A percentile compares a stretch with the other conserved stretches of the same genome.
Conservation (phyloP, 2,113 vertebrate species). For the Cettia cetti region DNA sequence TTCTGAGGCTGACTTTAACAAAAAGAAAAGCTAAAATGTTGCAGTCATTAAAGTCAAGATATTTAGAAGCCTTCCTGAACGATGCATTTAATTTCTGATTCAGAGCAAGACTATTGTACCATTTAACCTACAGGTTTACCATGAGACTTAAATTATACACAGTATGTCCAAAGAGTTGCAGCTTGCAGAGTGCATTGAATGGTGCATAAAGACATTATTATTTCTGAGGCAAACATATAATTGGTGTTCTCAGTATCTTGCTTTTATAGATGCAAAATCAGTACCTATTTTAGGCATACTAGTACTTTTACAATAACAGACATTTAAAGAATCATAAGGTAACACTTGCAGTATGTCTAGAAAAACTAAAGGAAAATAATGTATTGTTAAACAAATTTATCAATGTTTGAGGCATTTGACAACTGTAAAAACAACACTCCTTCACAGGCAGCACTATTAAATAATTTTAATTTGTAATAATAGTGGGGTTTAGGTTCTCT, state of each 20-base stretch:
- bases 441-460: conserved; percentile 4
- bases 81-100: background rate
- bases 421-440: background rate
- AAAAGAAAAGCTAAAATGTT: background rate
- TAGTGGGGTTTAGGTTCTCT: background rate
- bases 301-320: conserved; percentile 5
- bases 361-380: background rate
- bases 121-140: background rate
- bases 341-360: background rate
- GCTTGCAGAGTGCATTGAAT: background rate
- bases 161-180: background rate
- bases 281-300: background rate
- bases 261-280: conserved; percentile 38
- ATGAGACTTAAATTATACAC: background rate
- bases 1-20: background rate
- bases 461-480: conserved; percentile 44
- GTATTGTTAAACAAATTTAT: conserved; percentile 17
- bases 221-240: background rate
- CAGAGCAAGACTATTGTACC: background rate
- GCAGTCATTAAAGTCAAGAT: background rate
- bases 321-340: background rate
- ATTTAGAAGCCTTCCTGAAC: background rate
- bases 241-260: background rate
- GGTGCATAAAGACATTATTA: background rate
- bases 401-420: conserved; percentile 10